Evolutionary conservation across 2,797 vertebrate genomes (phyloP).

Genomic region (Astyanax mexicanus): DNA sequence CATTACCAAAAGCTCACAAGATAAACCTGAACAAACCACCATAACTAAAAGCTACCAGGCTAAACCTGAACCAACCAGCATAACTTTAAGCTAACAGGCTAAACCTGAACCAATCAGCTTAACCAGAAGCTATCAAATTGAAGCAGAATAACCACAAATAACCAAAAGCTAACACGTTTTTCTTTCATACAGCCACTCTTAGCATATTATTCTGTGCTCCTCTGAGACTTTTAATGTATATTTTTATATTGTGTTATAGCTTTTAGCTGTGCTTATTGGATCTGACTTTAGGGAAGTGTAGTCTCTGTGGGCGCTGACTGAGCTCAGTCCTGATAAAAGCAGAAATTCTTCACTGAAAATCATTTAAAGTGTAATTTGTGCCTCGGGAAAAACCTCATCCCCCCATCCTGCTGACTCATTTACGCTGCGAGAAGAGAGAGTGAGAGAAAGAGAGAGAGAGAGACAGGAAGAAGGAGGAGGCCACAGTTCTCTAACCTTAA

Average conservation of each 20-base stretch:
- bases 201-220: too few species aligned
- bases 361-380: slow-evolving; percentile 39
- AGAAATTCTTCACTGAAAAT: slow-evolving; percentile 9
- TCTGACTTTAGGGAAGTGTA: slow-evolving; percentile 2
- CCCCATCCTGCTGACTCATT: slow-evolving; percentile 20
- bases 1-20: too few species aligned
- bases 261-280: not conserved
- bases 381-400: slow-evolving; percentile 1
- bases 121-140: too few species aligned
- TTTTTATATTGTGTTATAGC: slow-evolving; percentile 4
- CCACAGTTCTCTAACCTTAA: slow-evolving; percentile 39
- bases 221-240: not conserved
- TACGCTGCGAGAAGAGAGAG: not conserved
- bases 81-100: too few species aligned
- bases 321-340: slow-evolving; percentile 8
- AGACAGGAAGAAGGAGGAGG: not conserved
- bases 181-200: too few species aligned
- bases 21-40: too few species aligned
- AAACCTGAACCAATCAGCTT: too few species aligned
- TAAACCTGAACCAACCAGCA: too few species aligned
- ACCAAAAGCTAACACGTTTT: too few species aligned
- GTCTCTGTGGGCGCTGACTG: slow-evolving; percentile 2
- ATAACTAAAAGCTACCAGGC: too few species aligned
- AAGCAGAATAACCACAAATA: too few species aligned
- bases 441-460: not conserved